A percentile compares a stretch with the other conserved stretches of the same genome.
These are phyloP conservation scores for Myotis pilosus DNA, from an alignment of 2,797 vertebrate genomes.

Conservation along the genomic window DNA sequence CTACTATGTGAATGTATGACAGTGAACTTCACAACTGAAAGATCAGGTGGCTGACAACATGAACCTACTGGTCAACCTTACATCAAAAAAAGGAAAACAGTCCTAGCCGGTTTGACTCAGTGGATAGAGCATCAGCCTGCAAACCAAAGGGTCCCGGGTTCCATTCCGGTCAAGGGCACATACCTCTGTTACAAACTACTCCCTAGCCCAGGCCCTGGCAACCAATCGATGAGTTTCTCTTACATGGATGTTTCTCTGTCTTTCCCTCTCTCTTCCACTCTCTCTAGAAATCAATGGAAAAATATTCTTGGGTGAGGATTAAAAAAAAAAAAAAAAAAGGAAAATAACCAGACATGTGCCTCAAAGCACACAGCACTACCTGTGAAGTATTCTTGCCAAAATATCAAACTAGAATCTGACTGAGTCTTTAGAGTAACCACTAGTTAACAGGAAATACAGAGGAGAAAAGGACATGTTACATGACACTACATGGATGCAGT, in stretches of 20 bases:
- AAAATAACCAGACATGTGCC: background rate
- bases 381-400: constrained; percentile 12
- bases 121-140: background rate
- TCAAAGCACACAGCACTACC: background rate
- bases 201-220: background rate
- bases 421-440: background rate
- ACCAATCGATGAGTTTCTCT: background rate
- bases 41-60: background rate
- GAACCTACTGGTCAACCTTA: background rate
- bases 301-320: background rate
- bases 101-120: background rate
- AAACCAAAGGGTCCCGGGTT: background rate
- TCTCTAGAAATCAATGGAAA: background rate
- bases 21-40: constrained; percentile 1
- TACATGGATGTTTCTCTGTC: too few relatives aligned
- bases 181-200: background rate
- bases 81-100: background rate
- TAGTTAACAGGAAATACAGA: constrained; percentile 18
- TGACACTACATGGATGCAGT: background rate
- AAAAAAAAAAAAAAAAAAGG: background rate
- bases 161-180: background rate
- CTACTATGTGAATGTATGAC: background rate
- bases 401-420: constrained; percentile 35
- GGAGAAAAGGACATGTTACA: background rate
- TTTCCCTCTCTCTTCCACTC: too few relatives aligned